Conservation (phyloP, 2,888 invertebrate genomes). For the Pemphredon lugubris region DNA sequence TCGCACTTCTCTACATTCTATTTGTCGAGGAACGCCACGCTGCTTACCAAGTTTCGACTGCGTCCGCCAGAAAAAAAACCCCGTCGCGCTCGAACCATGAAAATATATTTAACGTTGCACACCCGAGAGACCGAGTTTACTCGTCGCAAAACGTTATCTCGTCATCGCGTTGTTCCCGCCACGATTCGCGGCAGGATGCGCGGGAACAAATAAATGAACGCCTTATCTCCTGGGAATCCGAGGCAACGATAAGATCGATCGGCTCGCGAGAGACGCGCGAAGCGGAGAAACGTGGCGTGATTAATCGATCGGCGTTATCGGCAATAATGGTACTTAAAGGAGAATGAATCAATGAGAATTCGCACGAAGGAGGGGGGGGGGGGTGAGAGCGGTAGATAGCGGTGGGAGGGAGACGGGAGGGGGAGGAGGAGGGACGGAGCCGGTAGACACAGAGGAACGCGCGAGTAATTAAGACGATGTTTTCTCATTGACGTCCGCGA, state of each 20-base stretch:
- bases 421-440: constrained; percentile 18
- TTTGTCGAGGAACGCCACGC: too few species aligned
- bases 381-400: constrained; percentile 8
- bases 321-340: constrained; percentile 42
- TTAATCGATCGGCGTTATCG: constrained; percentile 55
- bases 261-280: neutral
- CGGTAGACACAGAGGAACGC: neutral
- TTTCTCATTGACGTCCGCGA: constrained; percentile 41
- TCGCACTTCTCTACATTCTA: too few species aligned
- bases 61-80: too few species aligned
- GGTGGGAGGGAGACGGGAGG: constrained; percentile 14
- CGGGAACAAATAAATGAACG: neutral
- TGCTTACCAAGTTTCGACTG: too few species aligned
- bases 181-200: too few species aligned
- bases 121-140: too few species aligned
- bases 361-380: constrained; percentile 14
- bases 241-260: constrained; percentile 5
- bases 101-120: too few species aligned
- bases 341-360: constrained; percentile 50
- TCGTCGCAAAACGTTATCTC: too few species aligned
- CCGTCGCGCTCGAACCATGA: too few species aligned
- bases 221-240: neutral
- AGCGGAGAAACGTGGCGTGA: constrained; percentile 4
- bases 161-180: too few species aligned
- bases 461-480: constrained; percentile 57